These are phyloP conservation scores for Andrena minutula DNA, from an alignment of 2,888 invertebrate genomes.

Conservation along the genomic window DNA sequence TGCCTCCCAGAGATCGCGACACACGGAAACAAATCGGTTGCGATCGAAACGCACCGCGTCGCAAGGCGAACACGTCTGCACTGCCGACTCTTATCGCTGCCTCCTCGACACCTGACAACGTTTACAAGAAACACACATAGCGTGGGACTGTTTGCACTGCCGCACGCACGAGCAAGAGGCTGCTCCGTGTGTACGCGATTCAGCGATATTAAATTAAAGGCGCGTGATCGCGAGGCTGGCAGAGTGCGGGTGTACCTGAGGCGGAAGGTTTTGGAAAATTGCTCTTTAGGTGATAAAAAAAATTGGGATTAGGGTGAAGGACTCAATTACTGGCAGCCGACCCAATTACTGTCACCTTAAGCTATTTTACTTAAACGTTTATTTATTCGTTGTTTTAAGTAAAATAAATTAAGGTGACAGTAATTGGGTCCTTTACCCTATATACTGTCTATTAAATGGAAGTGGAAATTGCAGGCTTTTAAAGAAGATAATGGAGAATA, in stretches of 20 bases:
- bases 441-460: no score
- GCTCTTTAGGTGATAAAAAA: no score
- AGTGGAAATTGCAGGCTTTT: no score
- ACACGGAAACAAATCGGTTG: neutral
- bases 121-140: conserved; percentile 18
- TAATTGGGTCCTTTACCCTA: no score
- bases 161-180: neutral
- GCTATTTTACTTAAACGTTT: no score
- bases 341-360: no score
- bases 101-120: conserved; percentile 29
- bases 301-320: no score
- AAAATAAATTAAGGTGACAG: no score
- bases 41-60: conserved; percentile 12
- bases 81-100: conserved; percentile 58
- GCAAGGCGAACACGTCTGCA: conserved; percentile 30
- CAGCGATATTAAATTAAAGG: conserved; percentile 32
- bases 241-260: conserved; percentile 2
- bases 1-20: conserved; percentile 1
- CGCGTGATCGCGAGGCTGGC: conserved; percentile 38
- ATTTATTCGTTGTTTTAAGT: no score
- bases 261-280: neutral
- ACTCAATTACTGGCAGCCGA: no score
- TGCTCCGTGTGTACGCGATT: conserved; percentile 10
- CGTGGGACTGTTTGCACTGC: neutral
- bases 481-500: no score